Base-by-base conservation (phyloP, 1,140 invertebrate species). In the Cydia splendana region DNA sequence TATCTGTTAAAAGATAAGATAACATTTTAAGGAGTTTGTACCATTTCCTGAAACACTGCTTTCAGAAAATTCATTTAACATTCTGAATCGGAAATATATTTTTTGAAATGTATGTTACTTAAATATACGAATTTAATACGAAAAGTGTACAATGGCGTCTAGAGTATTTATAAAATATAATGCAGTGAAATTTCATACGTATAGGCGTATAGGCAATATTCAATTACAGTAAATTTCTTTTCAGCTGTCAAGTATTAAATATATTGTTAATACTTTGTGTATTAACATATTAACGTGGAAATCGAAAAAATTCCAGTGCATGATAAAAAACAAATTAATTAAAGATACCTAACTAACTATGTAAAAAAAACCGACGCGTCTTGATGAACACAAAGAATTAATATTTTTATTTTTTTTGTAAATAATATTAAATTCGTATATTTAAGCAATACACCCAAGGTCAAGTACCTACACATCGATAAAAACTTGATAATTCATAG, bases 401-500 rank as follows among this genome's bases (percentile, higher is more conserved):
- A 45, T 12, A 45, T 34, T 6, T 6, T n/a, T 5, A 15, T 6
- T 18, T 18, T 6, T 18, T 53, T 53, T n/a, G 4, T 34, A 34
- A 34, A 24, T 24, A 53, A 62, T 62, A 62, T n/a, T 62, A 62
- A n/a, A 62, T 24, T 62, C 57, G 57, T 24, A 62, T 62, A 24
- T 62, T 62, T 62, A 62, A 62, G 57, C 20, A 24, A 24, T 18
- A 10, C 20, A 62, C 6, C 20, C n/a, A 53, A 53, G 51, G 18
- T 53, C 15, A 53, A 51, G 48, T 51, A 53, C 48, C 73, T 28
- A 53, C 5, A 74, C 20, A 74, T 74, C 48, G 53, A 62, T 80
- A 86, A 74, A 86, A 85, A 88, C 85, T 79, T 87, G 86, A 89
- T 88, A 89, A 87, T 80, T 80, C 77, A 85, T 87, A 89, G 90